A percentile compares a stretch with the other conserved stretches of the same genome.
Evolutionary conservation across 2,888 invertebrate genomes (phyloP).

Genomic region (Hyposoter dolosus): DNA sequence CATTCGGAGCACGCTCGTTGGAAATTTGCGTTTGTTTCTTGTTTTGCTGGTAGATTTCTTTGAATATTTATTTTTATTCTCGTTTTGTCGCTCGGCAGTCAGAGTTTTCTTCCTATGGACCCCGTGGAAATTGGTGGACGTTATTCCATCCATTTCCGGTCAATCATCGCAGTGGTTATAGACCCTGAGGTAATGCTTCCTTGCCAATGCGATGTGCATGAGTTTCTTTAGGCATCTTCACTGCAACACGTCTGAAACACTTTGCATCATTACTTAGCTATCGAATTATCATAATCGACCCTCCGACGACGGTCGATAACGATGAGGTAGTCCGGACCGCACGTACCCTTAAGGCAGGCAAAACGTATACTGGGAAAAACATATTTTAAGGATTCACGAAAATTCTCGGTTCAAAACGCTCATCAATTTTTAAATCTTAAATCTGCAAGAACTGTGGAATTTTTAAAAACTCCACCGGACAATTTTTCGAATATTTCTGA

Average conservation of each 20-base stretch:
- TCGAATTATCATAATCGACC: background rate
- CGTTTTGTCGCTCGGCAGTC: too few species aligned
- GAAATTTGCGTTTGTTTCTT: too few species aligned
- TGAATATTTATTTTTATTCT: too few species aligned
- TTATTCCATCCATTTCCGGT: too few species aligned
- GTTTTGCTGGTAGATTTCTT: too few species aligned
- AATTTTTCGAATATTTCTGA: background rate
- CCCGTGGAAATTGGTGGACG: too few species aligned
- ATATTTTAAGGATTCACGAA: too few species aligned
- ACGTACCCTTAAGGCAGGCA: too few species aligned
- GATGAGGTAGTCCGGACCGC: too few species aligned
- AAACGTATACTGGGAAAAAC: too few species aligned
- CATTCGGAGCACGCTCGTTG: too few species aligned
- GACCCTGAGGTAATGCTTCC: background rate
- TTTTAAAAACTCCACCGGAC: background rate
- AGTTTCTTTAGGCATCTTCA: background rate
- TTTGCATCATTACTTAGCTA: background rate
- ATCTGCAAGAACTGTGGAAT: background rate
- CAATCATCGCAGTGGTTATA: background rate
- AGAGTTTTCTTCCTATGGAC: too few species aligned
- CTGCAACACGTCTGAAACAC: background rate
- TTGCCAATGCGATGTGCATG: background rate
- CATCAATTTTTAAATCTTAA: background rate
- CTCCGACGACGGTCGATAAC: background rate
- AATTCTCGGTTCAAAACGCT: background rate